These are phyloP conservation scores for Rhynchomys soricoides DNA, from an alignment of 2,113 vertebrate genomes.

Conservation along the genomic window DNA sequence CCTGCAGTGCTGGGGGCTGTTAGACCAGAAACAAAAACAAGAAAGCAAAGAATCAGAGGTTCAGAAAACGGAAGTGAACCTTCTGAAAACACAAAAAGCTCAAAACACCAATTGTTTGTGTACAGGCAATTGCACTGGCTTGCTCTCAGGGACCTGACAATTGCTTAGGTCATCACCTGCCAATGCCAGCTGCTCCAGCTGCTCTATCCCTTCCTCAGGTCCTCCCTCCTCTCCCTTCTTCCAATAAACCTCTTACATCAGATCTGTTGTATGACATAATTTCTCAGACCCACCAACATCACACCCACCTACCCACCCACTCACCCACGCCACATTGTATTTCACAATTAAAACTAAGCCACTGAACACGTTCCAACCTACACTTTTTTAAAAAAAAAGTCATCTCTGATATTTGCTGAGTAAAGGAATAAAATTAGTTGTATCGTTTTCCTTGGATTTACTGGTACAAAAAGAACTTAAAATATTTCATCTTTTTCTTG, in stretches of 20 bases:
- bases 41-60: background rate
- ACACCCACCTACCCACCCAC: no score
- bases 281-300: no score
- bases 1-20: background rate
- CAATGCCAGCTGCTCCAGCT: no score
- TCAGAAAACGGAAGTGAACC: conserved; percentile 18
- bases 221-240: no score
- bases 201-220: no score
- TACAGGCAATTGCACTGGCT: no score
- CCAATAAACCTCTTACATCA: no score
- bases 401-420: background rate
- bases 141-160: no score
- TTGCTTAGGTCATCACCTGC: no score
- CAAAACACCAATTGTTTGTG: background rate
- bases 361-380: background rate
- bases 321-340: no score
- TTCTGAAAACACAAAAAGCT: background rate
- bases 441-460: background rate
- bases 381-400: conserved; percentile 35
- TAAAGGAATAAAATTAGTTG: background rate
- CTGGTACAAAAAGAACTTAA: background rate
- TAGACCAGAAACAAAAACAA: background rate
- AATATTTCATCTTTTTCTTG: conserved; percentile 39
- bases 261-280: no score
- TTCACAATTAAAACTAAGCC: background rate